phyloP scores from a whole-genome alignment of 2,113 vertebrate species.

The Silurus meridionalis region DNA sequence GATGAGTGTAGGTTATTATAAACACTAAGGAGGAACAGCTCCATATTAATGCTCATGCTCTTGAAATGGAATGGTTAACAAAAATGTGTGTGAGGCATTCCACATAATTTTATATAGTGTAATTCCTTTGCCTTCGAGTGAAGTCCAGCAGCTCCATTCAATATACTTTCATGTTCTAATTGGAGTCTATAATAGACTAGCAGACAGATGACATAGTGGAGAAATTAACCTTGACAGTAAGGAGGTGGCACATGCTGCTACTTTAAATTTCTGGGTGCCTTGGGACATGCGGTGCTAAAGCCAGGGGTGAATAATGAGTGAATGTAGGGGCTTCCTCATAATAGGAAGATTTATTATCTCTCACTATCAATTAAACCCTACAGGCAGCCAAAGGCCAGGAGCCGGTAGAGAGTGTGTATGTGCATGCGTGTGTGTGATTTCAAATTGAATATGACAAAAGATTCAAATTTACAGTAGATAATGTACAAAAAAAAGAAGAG shows the following conservation, averaged over 20 bases:
- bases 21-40: neutral
- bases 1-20: neutral
- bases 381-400: constrained; percentile 48
- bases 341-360: constrained; percentile 72
- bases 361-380: constrained; percentile 75
- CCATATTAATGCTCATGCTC: neutral
- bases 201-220: constrained; percentile 53
- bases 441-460: neutral
- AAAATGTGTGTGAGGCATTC: neutral
- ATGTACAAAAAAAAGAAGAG: neutral
- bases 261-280: constrained; percentile 63
- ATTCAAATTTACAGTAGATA: neutral
- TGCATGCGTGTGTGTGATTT: neutral
- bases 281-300: constrained; percentile 66
- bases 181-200: constrained; percentile 52
- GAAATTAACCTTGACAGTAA: constrained; percentile 78
- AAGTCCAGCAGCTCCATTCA: constrained; percentile 13
- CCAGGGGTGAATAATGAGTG: constrained; percentile 75
- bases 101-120: neutral
- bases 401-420: neutral
- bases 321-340: constrained; percentile 69
- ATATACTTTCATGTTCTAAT: constrained; percentile 19
- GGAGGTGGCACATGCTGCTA: constrained; percentile 57
- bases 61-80: neutral
- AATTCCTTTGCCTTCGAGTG: neutral